Percentiles rank a stretch among this genome's conserved stretches.
Conservation (phyloP, 2,113 vertebrate species). For the Menura novaehollandiae region DNA sequence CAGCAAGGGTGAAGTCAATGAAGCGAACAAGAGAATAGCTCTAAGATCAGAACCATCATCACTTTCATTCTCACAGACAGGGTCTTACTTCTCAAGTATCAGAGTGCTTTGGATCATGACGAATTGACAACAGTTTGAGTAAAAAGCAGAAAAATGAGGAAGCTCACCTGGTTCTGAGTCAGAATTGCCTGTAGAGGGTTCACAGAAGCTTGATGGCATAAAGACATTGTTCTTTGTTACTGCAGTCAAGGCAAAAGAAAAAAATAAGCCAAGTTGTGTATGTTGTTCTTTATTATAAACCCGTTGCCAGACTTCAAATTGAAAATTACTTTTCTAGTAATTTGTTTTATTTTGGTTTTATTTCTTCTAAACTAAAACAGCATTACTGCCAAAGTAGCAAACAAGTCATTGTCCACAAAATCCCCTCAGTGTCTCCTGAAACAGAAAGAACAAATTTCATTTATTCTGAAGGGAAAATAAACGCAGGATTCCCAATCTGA, state of each 20-base stretch:
- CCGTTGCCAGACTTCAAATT: not conserved
- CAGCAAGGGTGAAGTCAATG: not conserved
- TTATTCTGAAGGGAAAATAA: not conserved
- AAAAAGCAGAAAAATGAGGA: not conserved
- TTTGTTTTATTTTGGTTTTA: not conserved
- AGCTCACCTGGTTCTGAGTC: conserved; percentile 91
- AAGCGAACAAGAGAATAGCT: not conserved
- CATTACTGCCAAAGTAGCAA: not conserved
- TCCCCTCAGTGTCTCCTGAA: not conserved
- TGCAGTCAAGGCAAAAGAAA: conserved; percentile 59
- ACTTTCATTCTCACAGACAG: not conserved
- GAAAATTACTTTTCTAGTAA: not conserved
- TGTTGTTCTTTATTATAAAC: not conserved
- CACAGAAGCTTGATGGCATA: conserved; percentile 93
- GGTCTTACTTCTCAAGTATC: not conserved
- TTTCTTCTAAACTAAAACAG: not conserved
- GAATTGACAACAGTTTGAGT: not conserved
- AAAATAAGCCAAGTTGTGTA: not conserved
- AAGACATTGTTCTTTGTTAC: conserved; percentile 97
- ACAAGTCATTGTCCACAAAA: not conserved
- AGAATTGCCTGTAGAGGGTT: conserved; percentile 89
- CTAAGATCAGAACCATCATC: not conserved
- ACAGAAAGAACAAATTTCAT: not conserved
- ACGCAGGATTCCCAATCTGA: not conserved
- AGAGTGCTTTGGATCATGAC: not conserved